Evolutionary conservation across 2,888 invertebrate species (phyloP), one percentile per base, ranked within the genome.

Genomic region (Pandemis heparana): DNA sequence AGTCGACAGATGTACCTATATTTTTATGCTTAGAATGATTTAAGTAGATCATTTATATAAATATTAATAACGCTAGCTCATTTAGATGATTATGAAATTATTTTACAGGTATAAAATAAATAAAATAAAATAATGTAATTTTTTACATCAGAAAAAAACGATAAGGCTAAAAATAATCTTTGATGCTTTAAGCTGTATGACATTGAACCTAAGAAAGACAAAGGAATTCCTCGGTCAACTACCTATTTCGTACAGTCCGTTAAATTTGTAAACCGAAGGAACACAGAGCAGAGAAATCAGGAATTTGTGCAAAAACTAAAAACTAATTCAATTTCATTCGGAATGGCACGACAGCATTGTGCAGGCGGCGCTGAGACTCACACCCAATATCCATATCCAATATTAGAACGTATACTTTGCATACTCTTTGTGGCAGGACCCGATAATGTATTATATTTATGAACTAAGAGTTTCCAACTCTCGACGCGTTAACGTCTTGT

Each of bases 291-390:
- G 62, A 63, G 48, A 59, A 63, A 46, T 51, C 59, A 65, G 74
- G 70, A 70, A 74, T 74, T 51, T 70, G 70, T 43, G 38, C 64
- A 61, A 70, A 74, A 70, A 59, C 69, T 70, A 65, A 70, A 74
- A 74, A 74, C 74, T 74, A 74, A 74, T 74, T 74, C 65, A 74
- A 74, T 74, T 74, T 61, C 69, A 63, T 70, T 74, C 65, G 65
- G 74, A 74, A 74, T 70, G 74, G 65, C 69, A 61, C 74, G 69
- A 70, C 65, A 70, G 60, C 74, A 38, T 61, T 53, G 51, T 60
- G 65, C 69, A 61, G 18, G 60, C 69, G 39, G 23, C 56, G 46
- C 43, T 71, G 71, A 39, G 43, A 63, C 62, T 59, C 60, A 60
- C 73, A 63, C 43, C 41, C 73, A 73, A 68, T 64, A 73, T 69